Evolutionary conservation across 2,888 invertebrate genomes (phyloP).

Genomic region (Junonia oenone): DNA sequence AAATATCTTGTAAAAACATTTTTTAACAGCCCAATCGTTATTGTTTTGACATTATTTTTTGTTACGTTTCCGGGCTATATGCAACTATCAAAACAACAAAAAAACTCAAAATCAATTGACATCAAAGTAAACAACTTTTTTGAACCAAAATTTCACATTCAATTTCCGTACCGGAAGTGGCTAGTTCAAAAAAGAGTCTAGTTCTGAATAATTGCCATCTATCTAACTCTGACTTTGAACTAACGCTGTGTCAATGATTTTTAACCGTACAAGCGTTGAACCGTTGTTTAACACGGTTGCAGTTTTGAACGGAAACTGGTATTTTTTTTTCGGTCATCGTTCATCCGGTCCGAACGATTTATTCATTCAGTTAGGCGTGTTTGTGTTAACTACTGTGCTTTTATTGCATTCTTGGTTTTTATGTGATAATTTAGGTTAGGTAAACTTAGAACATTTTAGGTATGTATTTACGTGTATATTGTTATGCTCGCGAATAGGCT

Average conservation of each 20-base stretch:
- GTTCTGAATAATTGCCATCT: background rate
- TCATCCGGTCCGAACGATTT: slow-evolving; percentile 3
- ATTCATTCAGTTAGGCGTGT: slow-evolving; percentile 2
- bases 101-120: no score
- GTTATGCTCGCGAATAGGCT: no score
- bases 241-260: slow-evolving; percentile 3
- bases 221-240: background rate
- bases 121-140: no score
- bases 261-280: slow-evolving; percentile 4
- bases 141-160: background rate
- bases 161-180: background rate
- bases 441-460: no score
- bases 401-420: background rate
- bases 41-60: no score
- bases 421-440: no score
- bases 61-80: no score
- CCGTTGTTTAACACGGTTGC: background rate
- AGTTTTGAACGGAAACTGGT: slow-evolving; percentile 5
- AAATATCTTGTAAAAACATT: no score
- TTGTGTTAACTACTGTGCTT: background rate
- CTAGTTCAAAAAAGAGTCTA: background rate
- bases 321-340: slow-evolving; percentile 7
- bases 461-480: no score
- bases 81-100: no score
- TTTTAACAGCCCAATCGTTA: no score